Conservation (phyloP, 1,140 invertebrate species). For the Drosophila suzukii region DNA sequence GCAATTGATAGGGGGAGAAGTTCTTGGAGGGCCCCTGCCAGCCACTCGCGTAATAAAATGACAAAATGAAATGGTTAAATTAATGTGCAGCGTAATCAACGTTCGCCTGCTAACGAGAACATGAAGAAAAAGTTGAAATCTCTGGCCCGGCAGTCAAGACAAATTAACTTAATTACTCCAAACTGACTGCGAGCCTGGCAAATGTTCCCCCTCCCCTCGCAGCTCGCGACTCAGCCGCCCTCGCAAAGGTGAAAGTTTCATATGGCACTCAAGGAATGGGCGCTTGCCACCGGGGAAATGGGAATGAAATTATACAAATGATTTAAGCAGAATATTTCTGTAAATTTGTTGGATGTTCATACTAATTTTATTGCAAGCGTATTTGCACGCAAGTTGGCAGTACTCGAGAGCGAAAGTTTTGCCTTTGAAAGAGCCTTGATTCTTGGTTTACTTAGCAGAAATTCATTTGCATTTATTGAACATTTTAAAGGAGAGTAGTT, state of each 20-base stretch:
- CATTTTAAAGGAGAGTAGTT: no score
- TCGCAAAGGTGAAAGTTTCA: constrained; percentile 45
- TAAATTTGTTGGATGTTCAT: constrained; percentile 16
- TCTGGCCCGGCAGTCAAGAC: constrained; percentile 46
- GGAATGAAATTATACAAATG: constrained; percentile 41
- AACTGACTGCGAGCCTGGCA: constrained; percentile 37
- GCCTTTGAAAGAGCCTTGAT: not conserved
- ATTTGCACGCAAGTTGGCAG: constrained; percentile 19
- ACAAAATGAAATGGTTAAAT: constrained; percentile 48
- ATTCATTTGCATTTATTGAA: no score
- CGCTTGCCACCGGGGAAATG: constrained; percentile 17
- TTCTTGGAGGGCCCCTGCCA: not conserved
- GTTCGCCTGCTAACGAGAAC: constrained; percentile 39
- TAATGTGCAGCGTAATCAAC: constrained; percentile 51
- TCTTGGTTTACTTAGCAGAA: not conserved
- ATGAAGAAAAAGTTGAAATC: constrained; percentile 47
- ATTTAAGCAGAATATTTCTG: constrained; percentile 43
- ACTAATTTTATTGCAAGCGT: constrained; percentile 27
- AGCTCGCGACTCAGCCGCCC: not conserved
- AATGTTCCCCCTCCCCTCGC: constrained; percentile 1
- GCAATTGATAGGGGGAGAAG: constrained; percentile 51
- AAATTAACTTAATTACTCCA: constrained; percentile 54
- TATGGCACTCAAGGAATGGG: constrained; percentile 4
- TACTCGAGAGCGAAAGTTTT: constrained; percentile 2
- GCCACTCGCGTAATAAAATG: constrained; percentile 35